Conservation (phyloP, 2,888 invertebrate species). For the Rhamnusium bicolor region DNA sequence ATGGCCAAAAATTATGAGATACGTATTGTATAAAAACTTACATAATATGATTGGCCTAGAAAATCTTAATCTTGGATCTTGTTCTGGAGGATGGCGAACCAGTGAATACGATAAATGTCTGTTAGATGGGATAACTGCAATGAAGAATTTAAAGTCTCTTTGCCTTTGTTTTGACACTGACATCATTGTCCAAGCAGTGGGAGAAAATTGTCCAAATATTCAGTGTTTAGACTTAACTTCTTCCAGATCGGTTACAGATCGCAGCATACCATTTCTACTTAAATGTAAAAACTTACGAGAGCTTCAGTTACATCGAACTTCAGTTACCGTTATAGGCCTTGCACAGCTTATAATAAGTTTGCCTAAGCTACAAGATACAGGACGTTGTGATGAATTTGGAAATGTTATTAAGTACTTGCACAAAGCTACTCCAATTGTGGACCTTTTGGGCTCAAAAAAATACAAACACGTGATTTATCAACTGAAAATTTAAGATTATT, state of each 20-base stretch:
- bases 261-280: slow-evolving; percentile 76
- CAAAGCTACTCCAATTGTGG: slow-evolving; percentile 71
- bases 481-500: slow-evolving; percentile 78
- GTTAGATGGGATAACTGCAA: slow-evolving; percentile 75
- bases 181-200: slow-evolving; percentile 77
- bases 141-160: slow-evolving; percentile 77
- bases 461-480: slow-evolving; percentile 80
- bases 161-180: slow-evolving; percentile 83
- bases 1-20: slow-evolving; percentile 83
- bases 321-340: slow-evolving; percentile 78
- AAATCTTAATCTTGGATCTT: slow-evolving; percentile 80
- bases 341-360: slow-evolving; percentile 77
- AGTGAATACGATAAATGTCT: slow-evolving; percentile 80
- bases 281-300: slow-evolving; percentile 75
- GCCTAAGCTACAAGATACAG: slow-evolving; percentile 78
- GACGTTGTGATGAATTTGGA: slow-evolving; percentile 82
- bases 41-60: slow-evolving; percentile 77
- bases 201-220: slow-evolving; percentile 74
- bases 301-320: slow-evolving; percentile 80
- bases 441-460: slow-evolving; percentile 75
- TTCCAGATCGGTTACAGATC: slow-evolving; percentile 81
- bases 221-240: slow-evolving; percentile 78
- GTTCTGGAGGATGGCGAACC: slow-evolving; percentile 83
- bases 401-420: slow-evolving; percentile 77
- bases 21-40: slow-evolving; percentile 80